Evolutionary conservation across 2,113 vertebrate species (phyloP), one percentile per base, ranked within the genome.

Genomic region (Dasyornis broadbenti): DNA sequence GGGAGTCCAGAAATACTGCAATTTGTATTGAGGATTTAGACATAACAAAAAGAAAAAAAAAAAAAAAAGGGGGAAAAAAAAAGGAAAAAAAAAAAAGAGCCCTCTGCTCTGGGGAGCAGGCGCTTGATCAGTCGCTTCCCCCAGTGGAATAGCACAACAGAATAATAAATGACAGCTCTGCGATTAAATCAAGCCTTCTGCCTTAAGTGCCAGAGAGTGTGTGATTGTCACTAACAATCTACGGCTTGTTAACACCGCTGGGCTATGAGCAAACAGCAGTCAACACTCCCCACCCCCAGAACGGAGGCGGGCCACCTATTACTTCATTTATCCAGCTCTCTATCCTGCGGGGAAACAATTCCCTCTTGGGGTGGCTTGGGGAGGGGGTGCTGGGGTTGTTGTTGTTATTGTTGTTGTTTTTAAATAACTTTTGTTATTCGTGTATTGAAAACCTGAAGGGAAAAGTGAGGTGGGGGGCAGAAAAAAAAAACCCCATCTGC

Each of bases 11-110:
- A 99, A 99, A 99, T 98, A 99, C 98, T 98, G 98, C 98, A 98
- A 99, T 99, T 99, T 99, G 99, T 99, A 99, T 98, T 98, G 99
- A 99, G 98, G 99, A 99, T 99, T 99, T 99, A 99, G 98, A 99
- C 98, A 98, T 98, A 98, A 98, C 97, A 95, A 95, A 89, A 95
- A 96, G 90, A 94, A 78, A 79, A 98, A 90, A 71, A 76, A 77
- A 98, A 94, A 97, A 98, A 88, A 75, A 75, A 63, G 3, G 2
- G 21, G 20, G 45, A 47, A 47, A 47, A 13, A 28, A 14, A 69
- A 44, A 7, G n/a, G n/a, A n/a, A 7, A 21, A 20, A 98, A 98
- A 91, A 79, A 91, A 90, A 98, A 96, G 45, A 97, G 92, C 95
- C 91, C 93, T 95, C 95, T 97, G 97, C 98, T 98, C 97, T 95